phyloP scores from a whole-genome alignment of 2,113 vertebrate genomes.

The Oreochromis aureus region DNA sequence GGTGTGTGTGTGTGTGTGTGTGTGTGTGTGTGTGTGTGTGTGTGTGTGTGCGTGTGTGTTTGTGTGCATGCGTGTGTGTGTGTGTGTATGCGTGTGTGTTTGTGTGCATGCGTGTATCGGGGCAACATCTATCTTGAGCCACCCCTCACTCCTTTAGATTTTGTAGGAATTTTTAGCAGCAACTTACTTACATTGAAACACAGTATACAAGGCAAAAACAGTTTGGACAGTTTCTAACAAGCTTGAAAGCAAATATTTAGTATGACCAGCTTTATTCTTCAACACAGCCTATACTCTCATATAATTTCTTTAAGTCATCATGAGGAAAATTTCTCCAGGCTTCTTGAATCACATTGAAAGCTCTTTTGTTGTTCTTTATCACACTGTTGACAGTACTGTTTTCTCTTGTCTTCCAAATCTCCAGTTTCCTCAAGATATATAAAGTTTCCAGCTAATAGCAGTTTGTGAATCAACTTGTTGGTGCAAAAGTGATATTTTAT shows the following conservation, averaged over 20 bases:
- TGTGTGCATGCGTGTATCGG: rapidly evolving
- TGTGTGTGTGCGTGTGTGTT: too few species aligned
- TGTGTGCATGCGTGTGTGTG: too few species aligned
- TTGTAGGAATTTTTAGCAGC: not conserved
- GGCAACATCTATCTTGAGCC: not conserved
- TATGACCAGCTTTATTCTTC: not conserved
- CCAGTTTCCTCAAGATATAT: not conserved
- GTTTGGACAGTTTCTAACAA: not conserved
- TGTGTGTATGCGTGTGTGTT: too few species aligned
- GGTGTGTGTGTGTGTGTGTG: too few species aligned
- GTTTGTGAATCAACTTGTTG: not conserved
- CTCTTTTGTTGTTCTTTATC: rapidly evolving
- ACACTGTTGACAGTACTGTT: rapidly evolving
- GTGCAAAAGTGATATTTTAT: not conserved
- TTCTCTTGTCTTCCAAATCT: not conserved
- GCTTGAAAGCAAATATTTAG: not conserved
- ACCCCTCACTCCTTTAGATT: not conserved
- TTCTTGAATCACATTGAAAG: not conserved
- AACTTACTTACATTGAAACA: not conserved
- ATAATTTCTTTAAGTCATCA: not conserved
- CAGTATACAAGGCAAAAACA: not conserved
- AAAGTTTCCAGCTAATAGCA: not conserved
- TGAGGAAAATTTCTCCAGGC: not conserved
- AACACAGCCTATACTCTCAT: not conserved
- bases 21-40: too few species aligned